Evolutionary conservation across 2,888 invertebrate genomes (phyloP), one percentile per base, ranked within the genome.

Genomic region (Brachyptera putata): DNA sequence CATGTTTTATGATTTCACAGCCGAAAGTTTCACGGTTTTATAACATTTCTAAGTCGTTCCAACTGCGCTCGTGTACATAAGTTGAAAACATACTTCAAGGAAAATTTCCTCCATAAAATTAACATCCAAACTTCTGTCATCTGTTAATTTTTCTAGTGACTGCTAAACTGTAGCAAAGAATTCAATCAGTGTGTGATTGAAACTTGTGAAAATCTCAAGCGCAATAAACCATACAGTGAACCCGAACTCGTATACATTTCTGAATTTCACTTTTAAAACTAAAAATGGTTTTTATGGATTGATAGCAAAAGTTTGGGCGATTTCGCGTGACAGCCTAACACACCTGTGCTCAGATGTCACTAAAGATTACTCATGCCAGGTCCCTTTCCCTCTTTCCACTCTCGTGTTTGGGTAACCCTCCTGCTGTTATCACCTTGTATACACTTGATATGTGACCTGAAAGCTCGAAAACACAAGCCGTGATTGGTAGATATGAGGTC

Each of bases 271-370:
- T 53, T 53, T 36, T 36, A 46, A 24, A 34, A 2, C 4, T 34
- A 34, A 53, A 21, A 53, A 53, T 36, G 36, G 34, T 36, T 53
- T 1, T 34, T 36, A 14, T 5, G 30, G 53, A 53, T 53, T 53
- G 53, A 53, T 53, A 34, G 53, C 36, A 53, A 53, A 53, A 53
- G 36, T 53, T 46, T 34, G 21, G 34, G 9, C 34, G 53, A 36
- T 34, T 53, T 53, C 36, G 18, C 36, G 34, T 14, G 16, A 14
- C 50, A 36, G 18, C 21, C 53, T 11, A 5, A 11, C 18, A 53
- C 53, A 53, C 53, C 53, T 53, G 53, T 16, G 53, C 18, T 24
- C 24, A 16, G 46, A 21, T 3, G 16, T 11, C 43, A n/a, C n/a
- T 21, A 46, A 21, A 30, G 11, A 11, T 30, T 5, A 30, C 30